phyloP scores from a whole-genome alignment of 2,888 invertebrate genomes.

The Drosophila borealis region DNA sequence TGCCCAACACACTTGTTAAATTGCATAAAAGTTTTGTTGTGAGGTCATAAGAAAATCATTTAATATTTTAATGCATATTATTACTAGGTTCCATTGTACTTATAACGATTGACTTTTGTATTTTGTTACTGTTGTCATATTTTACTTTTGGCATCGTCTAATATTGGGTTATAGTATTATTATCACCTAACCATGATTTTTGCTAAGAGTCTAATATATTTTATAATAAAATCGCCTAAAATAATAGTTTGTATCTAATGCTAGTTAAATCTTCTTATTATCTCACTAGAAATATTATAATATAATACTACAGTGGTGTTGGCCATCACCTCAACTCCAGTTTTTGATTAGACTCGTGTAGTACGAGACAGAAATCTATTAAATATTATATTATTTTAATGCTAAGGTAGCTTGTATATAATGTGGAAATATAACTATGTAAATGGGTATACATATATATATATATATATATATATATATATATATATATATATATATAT shows the following conservation, averaged over 20 bases:
- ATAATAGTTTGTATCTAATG: conserved; percentile 10
- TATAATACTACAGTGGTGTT: conserved; percentile 22
- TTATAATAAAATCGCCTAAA: conserved; percentile 25
- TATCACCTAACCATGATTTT: conserved; percentile 1
- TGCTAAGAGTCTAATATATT: conserved; percentile 24
- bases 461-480: conserved; percentile 22
- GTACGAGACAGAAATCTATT: conserved; percentile 35
- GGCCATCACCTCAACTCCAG: conserved; percentile 12
- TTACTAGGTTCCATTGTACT: conserved; percentile 9
- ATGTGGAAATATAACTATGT: conserved; percentile 32
- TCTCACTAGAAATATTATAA: conserved; percentile 25
- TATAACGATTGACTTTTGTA: background rate
- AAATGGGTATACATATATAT: conserved; percentile 28
- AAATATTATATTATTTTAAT: conserved; percentile 29
- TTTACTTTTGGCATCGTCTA: conserved; percentile 7
- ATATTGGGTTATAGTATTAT: background rate
- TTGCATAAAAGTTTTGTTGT: conserved; percentile 13
- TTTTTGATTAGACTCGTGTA: conserved; percentile 20
- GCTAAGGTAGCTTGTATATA: conserved; percentile 34
- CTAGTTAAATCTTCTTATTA: conserved; percentile 7
- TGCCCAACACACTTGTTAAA: conserved; percentile 14
- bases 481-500: conserved; percentile 21
- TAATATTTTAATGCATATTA: conserved; percentile 3
- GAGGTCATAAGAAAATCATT: conserved; percentile 12
- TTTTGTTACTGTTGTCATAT: conserved; percentile 11